Conservation (phyloP, 2,888 invertebrate genomes). For the Petrophora chlorosata region DNA sequence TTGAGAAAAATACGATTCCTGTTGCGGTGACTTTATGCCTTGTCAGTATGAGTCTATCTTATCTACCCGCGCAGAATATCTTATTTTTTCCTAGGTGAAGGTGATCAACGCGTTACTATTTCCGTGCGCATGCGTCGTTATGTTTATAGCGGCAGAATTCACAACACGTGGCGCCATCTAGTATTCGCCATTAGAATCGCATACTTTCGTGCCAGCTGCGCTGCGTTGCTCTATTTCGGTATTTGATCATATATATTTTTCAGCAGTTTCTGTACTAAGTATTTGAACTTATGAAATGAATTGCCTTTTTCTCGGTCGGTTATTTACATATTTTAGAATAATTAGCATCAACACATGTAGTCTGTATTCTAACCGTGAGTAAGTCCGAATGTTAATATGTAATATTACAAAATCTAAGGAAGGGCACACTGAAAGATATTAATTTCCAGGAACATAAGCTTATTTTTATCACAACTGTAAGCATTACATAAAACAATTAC, state of each 20-base stretch:
- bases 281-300: neutral
- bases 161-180: slow-evolving; percentile 73
- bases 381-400: too few relatives aligned
- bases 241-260: slow-evolving; percentile 47
- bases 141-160: slow-evolving; percentile 47
- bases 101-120: slow-evolving; percentile 76
- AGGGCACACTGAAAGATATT: too few relatives aligned
- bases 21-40: too few relatives aligned
- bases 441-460: neutral
- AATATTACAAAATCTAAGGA: too few relatives aligned
- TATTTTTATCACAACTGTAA: neutral
- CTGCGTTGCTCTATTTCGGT: slow-evolving; percentile 72
- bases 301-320: neutral
- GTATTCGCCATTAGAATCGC: slow-evolving; percentile 54
- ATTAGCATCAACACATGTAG: too few relatives aligned
- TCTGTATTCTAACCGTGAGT: too few relatives aligned
- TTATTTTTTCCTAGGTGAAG: slow-evolving; percentile 76
- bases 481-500: slow-evolving; percentile 2
- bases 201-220: slow-evolving; percentile 66
- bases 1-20: too few relatives aligned
- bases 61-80: slow-evolving; percentile 37
- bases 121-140: slow-evolving; percentile 72
- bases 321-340: too few relatives aligned
- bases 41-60: too few relatives aligned
- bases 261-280: slow-evolving; percentile 46